Percentiles rank a stretch among this genome's conserved stretches.
phyloP scores from a whole-genome alignment of 2,113 vertebrate species.

The Nannospalax galili region DNA sequence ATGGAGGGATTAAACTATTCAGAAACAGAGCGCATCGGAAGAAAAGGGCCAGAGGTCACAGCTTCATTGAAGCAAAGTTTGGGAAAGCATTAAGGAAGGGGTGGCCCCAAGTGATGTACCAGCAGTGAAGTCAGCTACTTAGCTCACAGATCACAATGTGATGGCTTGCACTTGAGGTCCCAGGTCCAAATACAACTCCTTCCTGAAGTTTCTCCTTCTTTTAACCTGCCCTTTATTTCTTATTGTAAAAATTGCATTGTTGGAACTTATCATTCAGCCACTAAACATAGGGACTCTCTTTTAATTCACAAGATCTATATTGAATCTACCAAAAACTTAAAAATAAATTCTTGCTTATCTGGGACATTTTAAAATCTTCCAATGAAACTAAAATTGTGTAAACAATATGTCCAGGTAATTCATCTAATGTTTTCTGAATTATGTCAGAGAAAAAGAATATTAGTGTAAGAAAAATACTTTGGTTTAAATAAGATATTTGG shows the following conservation, averaged over 20 bases:
- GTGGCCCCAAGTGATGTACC: no score
- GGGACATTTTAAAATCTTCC: not conserved
- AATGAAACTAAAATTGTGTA: constrained; percentile 23
- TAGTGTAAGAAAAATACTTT: constrained; percentile 8
- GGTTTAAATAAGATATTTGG: not conserved
- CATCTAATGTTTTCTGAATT: not conserved
- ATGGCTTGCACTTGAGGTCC: not conserved
- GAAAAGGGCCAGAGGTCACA: not conserved
- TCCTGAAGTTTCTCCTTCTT: not conserved
- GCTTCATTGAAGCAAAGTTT: not conserved
- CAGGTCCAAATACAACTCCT: not conserved
- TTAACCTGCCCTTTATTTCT: not conserved
- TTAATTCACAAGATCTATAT: not conserved
- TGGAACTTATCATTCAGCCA: not conserved
- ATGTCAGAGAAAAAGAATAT: not conserved
- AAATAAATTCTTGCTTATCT: not conserved
- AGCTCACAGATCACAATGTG: not conserved
- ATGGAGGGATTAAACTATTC: not conserved
- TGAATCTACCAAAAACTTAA: not conserved
- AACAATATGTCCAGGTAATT: not conserved
- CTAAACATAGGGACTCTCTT: not conserved
- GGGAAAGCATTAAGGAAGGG: not conserved
- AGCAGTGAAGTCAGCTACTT: not conserved
- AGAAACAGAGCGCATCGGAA: not conserved
- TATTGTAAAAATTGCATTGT: not conserved